These are phyloP conservation scores for Anaspis maculata DNA, from an alignment of 2,888 invertebrate genomes.

Conservation along the genomic window DNA sequence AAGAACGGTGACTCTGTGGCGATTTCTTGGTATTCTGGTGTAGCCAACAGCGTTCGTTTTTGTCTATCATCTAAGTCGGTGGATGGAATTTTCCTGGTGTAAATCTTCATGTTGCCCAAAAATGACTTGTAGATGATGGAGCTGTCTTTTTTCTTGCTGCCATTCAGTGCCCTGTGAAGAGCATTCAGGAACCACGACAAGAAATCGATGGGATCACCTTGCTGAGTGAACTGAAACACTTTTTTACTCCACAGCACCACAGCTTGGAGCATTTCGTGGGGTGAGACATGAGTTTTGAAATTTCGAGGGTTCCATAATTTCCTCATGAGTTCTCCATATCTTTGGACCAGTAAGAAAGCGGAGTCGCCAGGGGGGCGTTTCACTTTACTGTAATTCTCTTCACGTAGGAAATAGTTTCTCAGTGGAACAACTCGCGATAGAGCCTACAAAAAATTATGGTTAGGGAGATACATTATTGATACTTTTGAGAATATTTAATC, in stretches of 20 bases:
- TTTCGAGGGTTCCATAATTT: slow-evolving; percentile 99
- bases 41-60: slow-evolving; percentile 65
- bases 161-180: slow-evolving; percentile 87
- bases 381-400: slow-evolving; percentile 82
- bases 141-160: slow-evolving; percentile 78
- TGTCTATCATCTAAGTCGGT: slow-evolving; percentile 87
- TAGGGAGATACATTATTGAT: no score
- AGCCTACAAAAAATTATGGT: slow-evolving; percentile 70
- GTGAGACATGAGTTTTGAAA: slow-evolving; percentile 98
- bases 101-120: slow-evolving; percentile 83
- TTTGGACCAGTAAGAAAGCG: slow-evolving; percentile 79
- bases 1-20: slow-evolving; percentile 89
- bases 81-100: slow-evolving; percentile 86
- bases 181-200: slow-evolving; percentile 98
- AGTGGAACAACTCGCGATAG: slow-evolving; percentile 91
- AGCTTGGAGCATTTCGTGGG: slow-evolving; percentile 99
- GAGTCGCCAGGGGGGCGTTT: slow-evolving; percentile 95
- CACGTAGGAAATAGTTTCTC: slow-evolving; percentile 89
- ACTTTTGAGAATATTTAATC: no score
- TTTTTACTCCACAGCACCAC: slow-evolving; percentile 96
- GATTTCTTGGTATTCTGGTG: slow-evolving; percentile 81
- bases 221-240: slow-evolving; percentile 95
- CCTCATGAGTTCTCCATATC: slow-evolving; percentile 90
- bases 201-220: slow-evolving; percentile 98
- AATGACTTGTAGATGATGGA: slow-evolving; percentile 95